Evolutionary conservation across 1,140 invertebrate genomes (phyloP), one percentile per base, ranked within the genome.

Genomic region (Coboldia fuscipes): DNA sequence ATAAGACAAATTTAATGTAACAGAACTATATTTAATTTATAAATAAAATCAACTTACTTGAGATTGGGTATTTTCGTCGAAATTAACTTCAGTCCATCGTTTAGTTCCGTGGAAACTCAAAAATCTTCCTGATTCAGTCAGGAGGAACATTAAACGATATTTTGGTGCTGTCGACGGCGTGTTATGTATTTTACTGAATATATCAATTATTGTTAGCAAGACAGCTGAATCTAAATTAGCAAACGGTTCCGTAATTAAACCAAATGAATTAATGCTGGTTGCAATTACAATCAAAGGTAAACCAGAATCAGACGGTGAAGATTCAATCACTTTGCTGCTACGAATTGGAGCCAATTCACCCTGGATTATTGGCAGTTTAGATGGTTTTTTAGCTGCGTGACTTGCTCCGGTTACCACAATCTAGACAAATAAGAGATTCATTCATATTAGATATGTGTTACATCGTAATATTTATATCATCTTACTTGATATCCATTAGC

Each of bases 51-150:
- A 26, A 27, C 15, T 56, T 60, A 84, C 83, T 66, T 79, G 79
- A 42, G 74, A 60, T 24, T 75, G 51, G 16, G 38, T 36, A 42
- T 51, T 54, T 15, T 55, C 52, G 52, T 93, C 86, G 30, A 86
- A 54, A 48, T 89, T 81, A 54, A 92, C 83, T 54, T 98, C 90
- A 8, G 97, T 63, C 83, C 89, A 97, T 47, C 90, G 88, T 61
- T 96, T 93, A 24, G 83, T 81, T 16, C 90, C 86, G 49, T 90
- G 80, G 49, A 88, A 98, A 60, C 97, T 98, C 14, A 90, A 72
- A 0, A 67, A 47, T 58, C 94, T 88, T 12, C 93, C 93, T 38
- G 72, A 84, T 24, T 88, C 89, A 30, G 88, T 75, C 15, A 94
- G 57, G 19, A 96, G 61, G 53, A 99, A 98, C 9, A 96, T 53